These are phyloP conservation scores for Malurus leucopterus DNA, from an alignment of 2,797 vertebrate species.

Conservation along the genomic window DNA sequence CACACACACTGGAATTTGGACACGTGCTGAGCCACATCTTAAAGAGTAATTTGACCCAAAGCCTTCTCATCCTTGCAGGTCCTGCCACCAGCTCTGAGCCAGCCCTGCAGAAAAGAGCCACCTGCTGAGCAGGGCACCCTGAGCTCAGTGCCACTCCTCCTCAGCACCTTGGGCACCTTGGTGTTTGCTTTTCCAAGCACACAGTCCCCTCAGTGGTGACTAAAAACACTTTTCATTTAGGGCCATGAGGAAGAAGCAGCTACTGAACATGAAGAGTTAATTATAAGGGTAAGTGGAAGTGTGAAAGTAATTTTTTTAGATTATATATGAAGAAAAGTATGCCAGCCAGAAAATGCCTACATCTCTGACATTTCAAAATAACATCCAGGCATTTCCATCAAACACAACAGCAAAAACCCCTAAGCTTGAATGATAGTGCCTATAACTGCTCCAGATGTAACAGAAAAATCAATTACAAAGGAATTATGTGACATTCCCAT, in stretches of 20 bases:
- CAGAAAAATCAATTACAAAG: not conserved
- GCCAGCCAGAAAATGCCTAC: not conserved
- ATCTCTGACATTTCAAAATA: not conserved
- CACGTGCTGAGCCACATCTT: not conserved
- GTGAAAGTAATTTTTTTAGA: not conserved
- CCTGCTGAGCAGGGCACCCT: not conserved
- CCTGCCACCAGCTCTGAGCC: not conserved
- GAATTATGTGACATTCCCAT: not conserved
- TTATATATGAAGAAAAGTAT: not conserved
- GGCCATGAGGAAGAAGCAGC: not conserved
- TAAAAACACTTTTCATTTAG: not conserved
- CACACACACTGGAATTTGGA: fast-evolving
- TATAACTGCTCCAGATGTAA: not conserved
- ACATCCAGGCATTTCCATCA: not conserved
- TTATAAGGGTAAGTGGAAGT: not conserved
- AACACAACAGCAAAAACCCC: not conserved
- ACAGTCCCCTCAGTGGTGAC: fast-evolving
- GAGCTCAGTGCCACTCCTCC: not conserved
- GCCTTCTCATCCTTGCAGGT: not conserved
- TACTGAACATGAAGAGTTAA: not conserved
- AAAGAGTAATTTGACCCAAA: not conserved
- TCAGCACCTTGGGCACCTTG: not conserved
- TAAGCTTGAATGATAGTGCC: not conserved
- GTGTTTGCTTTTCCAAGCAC: not conserved
- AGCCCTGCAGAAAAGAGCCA: not conserved